phyloP scores from a whole-genome alignment of 2,888 invertebrate genomes.

The Phania funesta region DNA sequence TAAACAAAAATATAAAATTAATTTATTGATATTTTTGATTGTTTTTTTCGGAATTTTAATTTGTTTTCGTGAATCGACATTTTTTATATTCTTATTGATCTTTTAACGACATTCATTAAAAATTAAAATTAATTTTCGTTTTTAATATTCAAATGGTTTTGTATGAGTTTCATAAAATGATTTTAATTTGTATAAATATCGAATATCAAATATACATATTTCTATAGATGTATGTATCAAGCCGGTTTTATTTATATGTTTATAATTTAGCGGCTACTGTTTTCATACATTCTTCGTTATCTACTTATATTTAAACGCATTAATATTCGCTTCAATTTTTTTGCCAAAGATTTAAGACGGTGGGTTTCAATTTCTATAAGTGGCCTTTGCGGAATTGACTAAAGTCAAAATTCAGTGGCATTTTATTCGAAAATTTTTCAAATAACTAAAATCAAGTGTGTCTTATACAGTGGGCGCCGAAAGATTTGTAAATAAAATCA shows the following conservation, averaged over 20 bases:
- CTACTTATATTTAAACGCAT: conserved; percentile 33
- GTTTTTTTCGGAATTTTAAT: conserved; percentile 24
- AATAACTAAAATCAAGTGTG: too few relatives aligned
- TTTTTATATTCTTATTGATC: conserved; percentile 40
- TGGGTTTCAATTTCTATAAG: background rate
- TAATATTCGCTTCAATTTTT: background rate
- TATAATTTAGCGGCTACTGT: conserved; percentile 59
- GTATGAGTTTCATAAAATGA: conserved; percentile 57
- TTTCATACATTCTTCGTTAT: conserved; percentile 23
- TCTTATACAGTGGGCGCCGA: background rate
- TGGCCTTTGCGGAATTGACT: conserved; percentile 1
- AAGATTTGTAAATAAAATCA: too few relatives aligned
- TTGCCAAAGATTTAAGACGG: background rate
- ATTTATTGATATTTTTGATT: conserved; percentile 30
- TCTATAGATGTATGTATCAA: too few relatives aligned
- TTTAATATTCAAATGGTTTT: conserved; percentile 57
- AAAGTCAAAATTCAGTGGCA: background rate
- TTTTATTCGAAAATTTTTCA: background rate
- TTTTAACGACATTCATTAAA: conserved; percentile 56
- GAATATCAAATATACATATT: conserved; percentile 60
- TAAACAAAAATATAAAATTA: conserved; percentile 8
- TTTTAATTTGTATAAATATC: conserved; percentile 56
- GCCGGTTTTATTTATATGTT: conserved; percentile 32
- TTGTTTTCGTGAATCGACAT: conserved; percentile 26
- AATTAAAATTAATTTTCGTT: conserved; percentile 59